Evolutionary conservation across 2,888 invertebrate species (phyloP).

Genomic region (Gastracanthus pulcherrimus): DNA sequence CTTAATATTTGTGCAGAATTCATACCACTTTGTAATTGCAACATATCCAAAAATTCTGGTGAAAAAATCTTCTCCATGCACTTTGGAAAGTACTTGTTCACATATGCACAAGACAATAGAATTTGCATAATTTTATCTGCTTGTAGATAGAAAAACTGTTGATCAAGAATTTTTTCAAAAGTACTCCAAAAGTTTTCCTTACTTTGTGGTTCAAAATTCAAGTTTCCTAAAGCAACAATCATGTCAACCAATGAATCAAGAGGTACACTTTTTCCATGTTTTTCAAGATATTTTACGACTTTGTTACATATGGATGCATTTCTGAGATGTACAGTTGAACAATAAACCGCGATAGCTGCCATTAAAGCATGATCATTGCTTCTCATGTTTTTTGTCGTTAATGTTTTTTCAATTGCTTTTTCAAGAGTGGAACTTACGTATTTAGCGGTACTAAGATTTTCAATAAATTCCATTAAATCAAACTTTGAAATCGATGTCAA

Average conservation of each 20-base stretch:
- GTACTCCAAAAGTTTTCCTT: slow-evolving; percentile 80
- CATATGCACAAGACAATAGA: slow-evolving; percentile 82
- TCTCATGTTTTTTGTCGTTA: slow-evolving; percentile 79
- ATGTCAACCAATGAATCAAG: slow-evolving; percentile 80
- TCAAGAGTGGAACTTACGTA: slow-evolving; percentile 81
- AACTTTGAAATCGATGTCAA: slow-evolving; percentile 82
- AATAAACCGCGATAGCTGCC: slow-evolving; percentile 82
- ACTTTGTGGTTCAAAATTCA: slow-evolving; percentile 80
- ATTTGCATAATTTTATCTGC: slow-evolving; percentile 81
- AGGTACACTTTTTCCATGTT: slow-evolving; percentile 78
- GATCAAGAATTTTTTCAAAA: slow-evolving; percentile 79
- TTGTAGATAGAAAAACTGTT: slow-evolving; percentile 80
- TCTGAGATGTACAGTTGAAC: slow-evolving; percentile 80
- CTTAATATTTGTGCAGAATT: slow-evolving; percentile 74
- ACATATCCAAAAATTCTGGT: slow-evolving; percentile 81
- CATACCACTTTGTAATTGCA: slow-evolving; percentile 76
- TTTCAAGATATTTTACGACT: slow-evolving; percentile 81
- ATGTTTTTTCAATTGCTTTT: slow-evolving; percentile 81
- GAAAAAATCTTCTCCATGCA: slow-evolving; percentile 82
- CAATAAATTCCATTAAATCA: slow-evolving; percentile 78
- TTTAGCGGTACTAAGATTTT: slow-evolving; percentile 79
- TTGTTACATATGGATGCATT: slow-evolving; percentile 81
- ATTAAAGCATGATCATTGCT: slow-evolving; percentile 80
- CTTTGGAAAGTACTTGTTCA: slow-evolving; percentile 81
- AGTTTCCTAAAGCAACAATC: slow-evolving; percentile 81